Base-by-base conservation (phyloP, 2,888 invertebrate species). In the Eilema caniola region DNA sequence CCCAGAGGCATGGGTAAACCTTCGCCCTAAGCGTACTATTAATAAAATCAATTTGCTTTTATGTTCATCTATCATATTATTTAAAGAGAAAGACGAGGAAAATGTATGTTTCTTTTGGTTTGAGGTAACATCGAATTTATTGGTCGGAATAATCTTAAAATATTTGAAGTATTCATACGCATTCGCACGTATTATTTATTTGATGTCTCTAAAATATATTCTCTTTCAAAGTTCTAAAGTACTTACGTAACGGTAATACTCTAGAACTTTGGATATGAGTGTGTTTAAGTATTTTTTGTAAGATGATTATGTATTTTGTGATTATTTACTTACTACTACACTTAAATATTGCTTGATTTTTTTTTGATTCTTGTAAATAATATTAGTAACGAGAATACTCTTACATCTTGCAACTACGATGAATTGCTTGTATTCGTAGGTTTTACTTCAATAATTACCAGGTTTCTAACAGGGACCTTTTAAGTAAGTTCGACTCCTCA, bases 21-120 rank as follows among this genome's bases (percentile, higher is more conserved):
- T 67, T 69, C 47, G 56, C 66, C 73, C 70, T 68, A 68, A 76
- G 74, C 70, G 79, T 76, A 74, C 82, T 84, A 86, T 83, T 85
- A 84, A 86, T 84, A 86, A 87, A 85, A 86, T 83, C 79, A 84
- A 88, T 88, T 83, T 79, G 62, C 74, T 79, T 80, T 75, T 72
- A 80, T 81, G 72, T 83, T 75, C 67, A 70, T 66, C 47, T 60
- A 59, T 53, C 59, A 73, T 71, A 66, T 75, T 77, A 79, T 82
- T 80, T 78, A 67, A 69, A 72, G 71, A 70, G 24, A 75, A 47
- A 47, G 47, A 47, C 72, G 76, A 78, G 67, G 68, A 74, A 77
- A 28, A 63, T 12, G 57, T 68, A 12, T 68, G 31, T 61, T 67
- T 56, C 14, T 16, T 24, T 59, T 24, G 23, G 5, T 24, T 25